phyloP scores from a whole-genome alignment of 2,113 vertebrate genomes.

The Saguinus midas region DNA sequence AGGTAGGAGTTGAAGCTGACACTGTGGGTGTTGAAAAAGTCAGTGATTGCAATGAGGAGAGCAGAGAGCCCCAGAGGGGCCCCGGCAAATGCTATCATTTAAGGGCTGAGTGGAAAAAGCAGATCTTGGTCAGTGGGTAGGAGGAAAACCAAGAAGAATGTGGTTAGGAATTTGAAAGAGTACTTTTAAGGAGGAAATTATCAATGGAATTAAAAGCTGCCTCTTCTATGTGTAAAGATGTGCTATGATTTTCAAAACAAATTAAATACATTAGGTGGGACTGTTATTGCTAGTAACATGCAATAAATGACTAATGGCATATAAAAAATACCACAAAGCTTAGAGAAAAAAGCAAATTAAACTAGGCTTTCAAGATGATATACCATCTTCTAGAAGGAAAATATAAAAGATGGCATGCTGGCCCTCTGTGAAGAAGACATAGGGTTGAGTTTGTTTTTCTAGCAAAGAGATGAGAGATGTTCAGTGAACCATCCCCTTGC shows the following conservation, averaged over 20 bases:
- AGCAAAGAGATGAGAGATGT: constrained; percentile 12
- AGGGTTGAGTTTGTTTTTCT: constrained; percentile 32
- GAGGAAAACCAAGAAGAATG: constrained; percentile 69
- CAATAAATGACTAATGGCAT: constrained; percentile 72
- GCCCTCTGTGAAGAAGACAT: background rate
- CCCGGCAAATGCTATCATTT: constrained; percentile 39
- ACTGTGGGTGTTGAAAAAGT: constrained; percentile 20
- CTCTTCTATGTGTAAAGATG: constrained; percentile 67
- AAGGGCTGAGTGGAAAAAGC: constrained; percentile 49
- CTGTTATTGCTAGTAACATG: constrained; percentile 55
- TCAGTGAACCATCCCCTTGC: background rate
- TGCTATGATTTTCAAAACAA: constrained; percentile 72
- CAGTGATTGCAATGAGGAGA: constrained; percentile 37
- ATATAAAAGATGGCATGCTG: constrained; percentile 17
- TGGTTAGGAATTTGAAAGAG: constrained; percentile 68
- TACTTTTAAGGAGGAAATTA: constrained; percentile 70
- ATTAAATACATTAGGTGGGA: constrained; percentile 76
- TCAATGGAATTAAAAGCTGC: constrained; percentile 72
- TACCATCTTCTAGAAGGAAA: constrained; percentile 52
- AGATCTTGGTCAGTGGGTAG: constrained; percentile 65
- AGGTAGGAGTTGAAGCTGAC: constrained; percentile 7
- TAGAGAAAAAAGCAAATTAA: constrained; percentile 72
- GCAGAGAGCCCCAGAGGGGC: constrained; percentile 7
- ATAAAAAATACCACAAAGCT: constrained; percentile 77
- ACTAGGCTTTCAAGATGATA: constrained; percentile 72